Base-by-base conservation (phyloP, 2,888 invertebrate genomes). In the Drosophila paracracens region DNA sequence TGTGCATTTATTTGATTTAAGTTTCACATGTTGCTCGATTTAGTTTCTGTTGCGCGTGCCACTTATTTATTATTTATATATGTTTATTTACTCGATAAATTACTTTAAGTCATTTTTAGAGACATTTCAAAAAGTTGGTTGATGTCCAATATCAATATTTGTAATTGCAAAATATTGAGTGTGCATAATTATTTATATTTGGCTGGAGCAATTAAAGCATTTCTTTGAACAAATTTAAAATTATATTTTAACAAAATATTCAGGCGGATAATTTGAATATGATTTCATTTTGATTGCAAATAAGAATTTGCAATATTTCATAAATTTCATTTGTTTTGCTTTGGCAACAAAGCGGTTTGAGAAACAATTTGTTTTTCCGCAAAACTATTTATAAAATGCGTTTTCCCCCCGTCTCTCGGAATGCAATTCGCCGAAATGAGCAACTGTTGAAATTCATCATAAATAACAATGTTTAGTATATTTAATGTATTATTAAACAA, bases 1-100 rank as follows among this genome's bases (percentile, higher is more conserved):
- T 29, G 8, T 62, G 11, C 21, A 58, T 58, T 51, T 70, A 52
- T 70, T 57, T 70, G 38, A 33, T 61, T 61, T 62, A 46, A 51
- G 31, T 61, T 33, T 70, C 50, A 70, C 61, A 46, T 66, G 66
- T 50, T 63, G 36, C 56, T 56, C 43, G 52, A 62, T 59, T 62
- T 53, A 38, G 3, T 21, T 65, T 43, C 11, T 27, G 36, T 2
- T 40, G 29, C 16, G 7, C 29, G 16, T 57, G 21, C 16, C 36
- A 31, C 51, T 56, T 29, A 18, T 25, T 21, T 10, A 46, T 25
- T 46, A 25, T 46, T 7, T 33, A 25, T 2, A 33, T 21, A 31
- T 52, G 53, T 54, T 54, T 67, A 51, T 73, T 13, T 43, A 59
- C 51, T 62, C 11, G n/a, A 21, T 50, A n/a, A 54, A 59, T 6